Conservation (phyloP, 2,888 invertebrate species). For the Diabrotica balteata region DNA sequence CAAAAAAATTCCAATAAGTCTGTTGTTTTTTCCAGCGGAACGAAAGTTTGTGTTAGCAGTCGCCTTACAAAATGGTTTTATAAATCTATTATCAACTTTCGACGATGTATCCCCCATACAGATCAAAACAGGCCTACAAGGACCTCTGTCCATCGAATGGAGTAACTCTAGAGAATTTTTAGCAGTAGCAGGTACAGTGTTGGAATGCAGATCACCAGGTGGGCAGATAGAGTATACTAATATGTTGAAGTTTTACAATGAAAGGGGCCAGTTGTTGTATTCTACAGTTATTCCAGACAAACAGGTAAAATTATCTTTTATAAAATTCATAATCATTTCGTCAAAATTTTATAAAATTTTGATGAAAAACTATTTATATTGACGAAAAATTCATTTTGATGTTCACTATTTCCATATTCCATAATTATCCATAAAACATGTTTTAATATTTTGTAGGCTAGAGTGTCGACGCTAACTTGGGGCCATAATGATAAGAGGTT, state of each 20-base stretch:
- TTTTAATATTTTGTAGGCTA: slow-evolving; percentile 65
- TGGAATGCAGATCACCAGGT: slow-evolving; percentile 53
- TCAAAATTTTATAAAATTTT: too few relatives aligned
- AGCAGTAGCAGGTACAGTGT: slow-evolving; percentile 85
- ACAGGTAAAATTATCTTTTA: slow-evolving; percentile 35
- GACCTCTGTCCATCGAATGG: slow-evolving; percentile 92
- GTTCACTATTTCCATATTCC: slow-evolving; percentile 1
- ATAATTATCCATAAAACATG: too few relatives aligned
- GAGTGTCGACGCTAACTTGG: slow-evolving; percentile 95
- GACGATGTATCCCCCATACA: slow-evolving; percentile 93
- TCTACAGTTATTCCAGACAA: slow-evolving; percentile 79
- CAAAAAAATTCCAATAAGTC: too few relatives aligned
- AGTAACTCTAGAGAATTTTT: slow-evolving; percentile 91
- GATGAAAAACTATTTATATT: not conserved
- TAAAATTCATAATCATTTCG: too few relatives aligned
- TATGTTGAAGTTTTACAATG: slow-evolving; percentile 90
- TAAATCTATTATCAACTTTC: slow-evolving; percentile 87
- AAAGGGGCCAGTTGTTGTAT: slow-evolving; percentile 82
- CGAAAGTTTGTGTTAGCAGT: slow-evolving; percentile 84
- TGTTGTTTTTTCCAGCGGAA: slow-evolving; percentile 56
- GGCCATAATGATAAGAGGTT: slow-evolving; percentile 96
- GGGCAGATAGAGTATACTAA: slow-evolving; percentile 72
- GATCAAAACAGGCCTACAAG: slow-evolving; percentile 81
- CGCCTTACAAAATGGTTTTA: slow-evolving; percentile 87
- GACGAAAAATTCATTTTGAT: not conserved